Evolutionary conservation across 2,888 invertebrate genomes (phyloP).

Genomic region (Allacma fusca): DNA sequence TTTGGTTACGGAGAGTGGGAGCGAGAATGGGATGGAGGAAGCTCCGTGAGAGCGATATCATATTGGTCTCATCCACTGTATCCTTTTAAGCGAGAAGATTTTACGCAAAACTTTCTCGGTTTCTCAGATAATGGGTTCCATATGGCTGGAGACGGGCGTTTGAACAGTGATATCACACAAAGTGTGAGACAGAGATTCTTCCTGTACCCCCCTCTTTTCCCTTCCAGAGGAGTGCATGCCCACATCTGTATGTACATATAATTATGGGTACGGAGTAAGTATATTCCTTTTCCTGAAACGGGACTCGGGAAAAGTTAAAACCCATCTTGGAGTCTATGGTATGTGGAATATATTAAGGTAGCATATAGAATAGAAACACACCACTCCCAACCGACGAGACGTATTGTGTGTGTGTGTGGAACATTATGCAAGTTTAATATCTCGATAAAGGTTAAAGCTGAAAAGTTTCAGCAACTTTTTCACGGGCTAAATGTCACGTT

Average conservation of each 20-base stretch:
- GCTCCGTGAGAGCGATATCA: constrained; percentile 12
- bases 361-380: too few relatives aligned
- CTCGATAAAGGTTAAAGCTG: constrained; percentile 16
- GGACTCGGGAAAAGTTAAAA: too few relatives aligned
- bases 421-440: constrained; percentile 7
- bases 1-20: constrained; percentile 11
- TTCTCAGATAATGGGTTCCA: constrained; percentile 11
- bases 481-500: constrained; percentile 16
- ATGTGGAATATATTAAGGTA: too few relatives aligned
- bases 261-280: too few relatives aligned
- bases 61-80: constrained; percentile 7
- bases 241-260: too few relatives aligned
- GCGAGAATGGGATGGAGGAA: background rate
- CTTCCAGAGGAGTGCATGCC: too few relatives aligned
- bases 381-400: background rate
- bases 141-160: constrained; percentile 1
- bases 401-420: background rate
- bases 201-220: too few relatives aligned
- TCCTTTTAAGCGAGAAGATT: constrained; percentile 13
- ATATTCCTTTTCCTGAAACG: too few relatives aligned
- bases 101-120: background rate
- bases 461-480: constrained; percentile 16
- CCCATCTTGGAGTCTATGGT: too few relatives aligned
- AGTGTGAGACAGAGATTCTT: background rate
- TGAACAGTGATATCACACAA: background rate